Evolutionary conservation across 1,140 invertebrate genomes (phyloP), one percentile per base, ranked within the genome.

Genomic region (Oryctes rhinoceros): DNA sequence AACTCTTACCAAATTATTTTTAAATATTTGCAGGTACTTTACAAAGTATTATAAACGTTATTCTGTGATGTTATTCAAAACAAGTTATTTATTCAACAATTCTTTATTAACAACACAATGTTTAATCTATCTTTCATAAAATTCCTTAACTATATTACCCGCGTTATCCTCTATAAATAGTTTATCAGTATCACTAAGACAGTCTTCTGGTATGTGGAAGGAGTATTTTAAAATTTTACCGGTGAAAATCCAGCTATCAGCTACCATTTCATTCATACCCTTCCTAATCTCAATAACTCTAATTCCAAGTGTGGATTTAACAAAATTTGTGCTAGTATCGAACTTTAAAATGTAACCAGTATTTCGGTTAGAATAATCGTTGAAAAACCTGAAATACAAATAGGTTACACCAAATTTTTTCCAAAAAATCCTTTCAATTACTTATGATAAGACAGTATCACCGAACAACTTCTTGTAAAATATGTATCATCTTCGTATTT

Each of bases 261-360:
- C 87, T 37, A 93, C 92, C 86, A 90, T 88, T 62, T 91, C 90
- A 80, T 91, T 90, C 39, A 90, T 88, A 59, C 90, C 89, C 81
- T 91, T 90, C 82, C 93, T 88, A 59, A 95, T 88, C 89, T 95
- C 93, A 47, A 94, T 89, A 53, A 94, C 90, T 82, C 92, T 88
- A 71, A 95, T 89, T n/a, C 93, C 93, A 83, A 88, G 88, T 35
- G 89, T 89, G 5, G 92, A 92, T 82, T 90, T 91, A 35, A 94
- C 89, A 86, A 91, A 87, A 88, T 90, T 91, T 89, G 82, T 89
- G 87, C 85, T 88, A 86, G 81, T 30, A 75, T 91, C 90, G 84
- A 89, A 90, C 86, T 89, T 89, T 59, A 91, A 89, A 4, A 88
- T 88, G 18, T 48, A 78, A 35, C 30, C 15, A 20, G 1, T 35